These are phyloP conservation scores for Yponomeuta plumbellus DNA, from an alignment of 2,888 invertebrate species.

Conservation along the genomic window DNA sequence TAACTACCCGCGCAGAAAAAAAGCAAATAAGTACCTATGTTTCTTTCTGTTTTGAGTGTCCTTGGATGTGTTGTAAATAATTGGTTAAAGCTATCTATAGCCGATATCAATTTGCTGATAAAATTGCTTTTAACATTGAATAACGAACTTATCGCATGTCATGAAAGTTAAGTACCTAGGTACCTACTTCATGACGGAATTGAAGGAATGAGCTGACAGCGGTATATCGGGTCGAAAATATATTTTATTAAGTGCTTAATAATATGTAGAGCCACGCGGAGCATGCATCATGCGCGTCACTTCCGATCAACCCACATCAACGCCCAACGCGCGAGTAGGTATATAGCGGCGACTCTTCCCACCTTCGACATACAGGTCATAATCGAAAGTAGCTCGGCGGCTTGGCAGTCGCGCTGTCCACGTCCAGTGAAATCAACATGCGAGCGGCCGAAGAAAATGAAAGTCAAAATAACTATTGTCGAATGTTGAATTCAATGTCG, in stretches of 20 bases:
- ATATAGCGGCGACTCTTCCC: neutral
- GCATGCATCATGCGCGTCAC: slow-evolving; percentile 2
- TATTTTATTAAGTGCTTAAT: neutral
- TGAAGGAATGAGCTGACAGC: neutral
- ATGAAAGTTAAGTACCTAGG: neutral
- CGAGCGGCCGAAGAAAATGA: slow-evolving; percentile 1
- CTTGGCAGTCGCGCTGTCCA: neutral
- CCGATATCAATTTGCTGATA: slow-evolving; percentile 10
- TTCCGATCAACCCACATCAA: neutral
- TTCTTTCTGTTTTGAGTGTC: neutral
- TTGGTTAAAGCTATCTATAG: slow-evolving; percentile 4
- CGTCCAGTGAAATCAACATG: slow-evolving; percentile 1
- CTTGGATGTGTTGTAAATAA: neutral
- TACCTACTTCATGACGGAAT: neutral
- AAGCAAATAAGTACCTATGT: neutral
- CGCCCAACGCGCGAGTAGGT: neutral
- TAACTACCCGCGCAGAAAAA: too few relatives aligned
- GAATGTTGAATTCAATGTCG: neutral
- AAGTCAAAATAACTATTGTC: slow-evolving; percentile 1
- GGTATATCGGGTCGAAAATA: neutral
- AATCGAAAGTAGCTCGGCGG: neutral
- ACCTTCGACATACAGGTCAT: neutral
- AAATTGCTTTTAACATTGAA: slow-evolving; percentile 12
- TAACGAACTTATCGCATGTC: neutral
- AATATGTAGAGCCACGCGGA: neutral